phyloP scores from a whole-genome alignment of 2,888 invertebrate genomes.

The Steinernema hermaphroditum region DNA sequence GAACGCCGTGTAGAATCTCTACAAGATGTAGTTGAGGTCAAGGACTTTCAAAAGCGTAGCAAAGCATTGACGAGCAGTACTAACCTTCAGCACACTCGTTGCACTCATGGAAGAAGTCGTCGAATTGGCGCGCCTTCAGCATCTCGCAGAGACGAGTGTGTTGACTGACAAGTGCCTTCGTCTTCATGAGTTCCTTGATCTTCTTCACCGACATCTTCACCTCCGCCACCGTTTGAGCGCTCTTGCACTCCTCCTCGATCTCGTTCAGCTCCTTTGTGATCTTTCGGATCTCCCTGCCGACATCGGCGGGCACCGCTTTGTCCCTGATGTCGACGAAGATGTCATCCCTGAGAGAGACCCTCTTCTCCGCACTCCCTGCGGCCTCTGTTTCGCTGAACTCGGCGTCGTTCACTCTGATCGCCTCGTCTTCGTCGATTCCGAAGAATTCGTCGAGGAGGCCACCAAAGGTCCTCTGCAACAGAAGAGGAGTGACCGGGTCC shows the following conservation, averaged over 20 bases:
- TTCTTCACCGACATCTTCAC: not conserved
- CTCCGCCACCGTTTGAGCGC: not conserved
- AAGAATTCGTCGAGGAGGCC: constrained; percentile 94
- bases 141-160: constrained; percentile 52
- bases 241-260: not conserved
- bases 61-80: too few species aligned
- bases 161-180: constrained; percentile 43
- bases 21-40: not conserved
- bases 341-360: constrained; percentile 54
- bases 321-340: constrained; percentile 44
- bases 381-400: constrained; percentile 40
- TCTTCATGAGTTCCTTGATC: constrained; percentile 40
- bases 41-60: constrained; percentile 2
- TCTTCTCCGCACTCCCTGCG: constrained; percentile 26
- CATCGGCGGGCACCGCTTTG: constrained; percentile 44
- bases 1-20: not conserved
- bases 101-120: constrained; percentile 39
- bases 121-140: constrained; percentile 39
- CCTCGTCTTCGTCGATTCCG: constrained; percentile 72
- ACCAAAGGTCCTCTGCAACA: constrained; percentile 94
- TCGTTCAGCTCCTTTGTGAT: constrained; percentile 47
- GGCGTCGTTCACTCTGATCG: constrained; percentile 38
- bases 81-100: constrained; percentile 39
- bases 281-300: constrained; percentile 48
- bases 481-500: constrained; percentile 86